Evolutionary conservation across 2,113 vertebrate species (phyloP).

Genomic region (Austrofundulus limnaeus): DNA sequence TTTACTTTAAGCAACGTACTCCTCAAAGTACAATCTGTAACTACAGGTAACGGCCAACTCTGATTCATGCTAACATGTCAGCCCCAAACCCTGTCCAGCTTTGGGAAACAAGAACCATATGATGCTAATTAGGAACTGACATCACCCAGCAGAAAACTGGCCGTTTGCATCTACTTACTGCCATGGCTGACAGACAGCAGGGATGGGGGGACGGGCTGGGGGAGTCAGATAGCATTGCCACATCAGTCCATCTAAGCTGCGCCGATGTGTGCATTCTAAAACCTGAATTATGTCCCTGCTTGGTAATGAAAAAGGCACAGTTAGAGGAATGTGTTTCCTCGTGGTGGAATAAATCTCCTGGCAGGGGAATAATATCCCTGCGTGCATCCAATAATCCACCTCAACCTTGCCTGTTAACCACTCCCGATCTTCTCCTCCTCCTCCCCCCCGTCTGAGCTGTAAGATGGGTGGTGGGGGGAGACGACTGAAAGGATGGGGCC

Average conservation of each 20-base stretch:
- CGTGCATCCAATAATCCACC: constrained; percentile 76
- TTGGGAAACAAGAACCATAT: constrained; percentile 57
- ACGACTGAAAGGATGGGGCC: constrained; percentile 53
- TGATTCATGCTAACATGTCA: constrained; percentile 28
- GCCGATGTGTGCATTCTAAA: constrained; percentile 45
- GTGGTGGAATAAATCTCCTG: constrained; percentile 67
- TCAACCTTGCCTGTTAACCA: constrained; percentile 73
- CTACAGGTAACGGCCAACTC: constrained; percentile 57
- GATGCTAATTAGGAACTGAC: constrained; percentile 58
- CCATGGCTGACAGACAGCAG: constrained; percentile 53
- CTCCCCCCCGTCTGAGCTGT: constrained; percentile 32
- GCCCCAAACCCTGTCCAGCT: constrained; percentile 23
- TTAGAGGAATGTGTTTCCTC: constrained; percentile 71
- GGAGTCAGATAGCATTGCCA: constrained; percentile 54
- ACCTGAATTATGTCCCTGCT: constrained; percentile 66
- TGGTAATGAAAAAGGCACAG: constrained; percentile 71
- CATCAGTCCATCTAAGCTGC: constrained; percentile 49
- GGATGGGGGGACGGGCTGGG: too few species aligned
- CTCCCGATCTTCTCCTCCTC: constrained; percentile 52
- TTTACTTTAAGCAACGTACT: constrained; percentile 73
- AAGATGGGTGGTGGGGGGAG: constrained; percentile 13
- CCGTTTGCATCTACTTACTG: constrained; percentile 46
- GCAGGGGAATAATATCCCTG: constrained; percentile 75
- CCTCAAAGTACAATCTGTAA: constrained; percentile 21
- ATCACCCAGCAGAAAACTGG: constrained; percentile 54